Base-by-base conservation (phyloP, 2,888 invertebrate species). In the Acholoe squamosa region DNA sequence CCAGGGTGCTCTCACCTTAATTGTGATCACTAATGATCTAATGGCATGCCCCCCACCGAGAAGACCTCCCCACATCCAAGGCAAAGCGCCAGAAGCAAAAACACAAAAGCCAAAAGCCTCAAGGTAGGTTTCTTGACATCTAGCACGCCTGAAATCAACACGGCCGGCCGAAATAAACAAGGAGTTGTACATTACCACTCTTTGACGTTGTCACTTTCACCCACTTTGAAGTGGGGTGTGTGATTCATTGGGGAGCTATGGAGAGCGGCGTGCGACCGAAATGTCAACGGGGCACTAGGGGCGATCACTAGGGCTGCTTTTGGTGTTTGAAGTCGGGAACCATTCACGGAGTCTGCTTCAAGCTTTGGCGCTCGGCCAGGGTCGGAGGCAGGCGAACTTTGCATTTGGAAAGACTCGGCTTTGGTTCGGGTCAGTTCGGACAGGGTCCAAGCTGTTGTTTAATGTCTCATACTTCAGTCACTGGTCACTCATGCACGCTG, bases 11-110 rank as follows among this genome's bases (percentile, higher is more conserved):
- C 61, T 61, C 61, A n/a, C 61, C 61, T 61, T 61, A 61, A 61
- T 61, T 61, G 43, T 61, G 71, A 71, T 71, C 71, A 61, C 61
- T 71, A 71, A 71, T 71, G 71, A 71, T 71, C 71, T 71, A 71
- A 71, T 71, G 71, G 14, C 61, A 61, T 61, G n/a, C 61, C n/a
- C 61, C 61, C 61, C n/a, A 19, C 61, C 1, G 22, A 19, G 61
- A 61, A 43, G 10, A 61, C 12, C 61, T n/a, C 61, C 61, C 61
- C 61, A 61, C 61, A 61, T n/a, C 61, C n/a, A 61, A 19, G 19
- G 5, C 61, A 7, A 5, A 28, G 71, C 12, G 71, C 61, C 61
- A 7, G n/a, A 19, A 19, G 61, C n/a, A 14, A 25, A 28, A 71
- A 71, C 71, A 71, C 71, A 71, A 71, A 71, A 71, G 71, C 71